phyloP scores from a whole-genome alignment of 2,888 invertebrate genomes.

The Erebia ligea region DNA sequence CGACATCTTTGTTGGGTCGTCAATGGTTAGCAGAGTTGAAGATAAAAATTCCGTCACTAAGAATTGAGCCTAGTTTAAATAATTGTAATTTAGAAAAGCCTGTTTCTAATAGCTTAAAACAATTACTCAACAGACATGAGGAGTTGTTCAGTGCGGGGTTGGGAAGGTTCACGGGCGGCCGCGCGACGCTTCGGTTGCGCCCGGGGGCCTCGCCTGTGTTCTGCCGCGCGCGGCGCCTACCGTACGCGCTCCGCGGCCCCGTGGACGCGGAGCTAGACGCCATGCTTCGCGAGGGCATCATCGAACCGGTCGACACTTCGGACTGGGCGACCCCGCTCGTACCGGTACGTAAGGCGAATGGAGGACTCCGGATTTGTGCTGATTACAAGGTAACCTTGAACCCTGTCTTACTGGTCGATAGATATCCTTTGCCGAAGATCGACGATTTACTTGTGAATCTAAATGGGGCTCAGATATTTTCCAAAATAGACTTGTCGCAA shows the following conservation, averaged over 20 bases:
- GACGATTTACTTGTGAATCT: constrained; percentile 19
- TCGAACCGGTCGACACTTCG: too few species aligned
- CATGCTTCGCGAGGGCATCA: too few species aligned
- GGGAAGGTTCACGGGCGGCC: too few species aligned
- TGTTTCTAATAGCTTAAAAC: background rate
- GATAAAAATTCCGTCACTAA: background rate
- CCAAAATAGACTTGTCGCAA: constrained; percentile 29
- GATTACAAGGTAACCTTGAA: constrained; percentile 19
- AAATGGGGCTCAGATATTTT: background rate
- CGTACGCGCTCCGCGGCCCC: too few species aligned
- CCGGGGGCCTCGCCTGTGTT: too few species aligned
- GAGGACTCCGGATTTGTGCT: constrained; percentile 35
- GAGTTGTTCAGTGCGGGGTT: too few species aligned
- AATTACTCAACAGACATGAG: background rate
- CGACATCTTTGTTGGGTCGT: background rate
- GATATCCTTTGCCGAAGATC: constrained; percentile 23
- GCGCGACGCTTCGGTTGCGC: too few species aligned
- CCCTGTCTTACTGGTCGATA: constrained; percentile 17
- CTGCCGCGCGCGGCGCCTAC: too few species aligned
- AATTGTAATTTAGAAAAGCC: background rate
- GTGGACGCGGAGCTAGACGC: too few species aligned
- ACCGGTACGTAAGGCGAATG: background rate
- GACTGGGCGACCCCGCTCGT: too few species aligned
- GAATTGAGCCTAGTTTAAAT: background rate
- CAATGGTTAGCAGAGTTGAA: background rate